Evolutionary conservation across 2,113 vertebrate genomes (phyloP).

Genomic region (Pelobates fuscus): DNA sequence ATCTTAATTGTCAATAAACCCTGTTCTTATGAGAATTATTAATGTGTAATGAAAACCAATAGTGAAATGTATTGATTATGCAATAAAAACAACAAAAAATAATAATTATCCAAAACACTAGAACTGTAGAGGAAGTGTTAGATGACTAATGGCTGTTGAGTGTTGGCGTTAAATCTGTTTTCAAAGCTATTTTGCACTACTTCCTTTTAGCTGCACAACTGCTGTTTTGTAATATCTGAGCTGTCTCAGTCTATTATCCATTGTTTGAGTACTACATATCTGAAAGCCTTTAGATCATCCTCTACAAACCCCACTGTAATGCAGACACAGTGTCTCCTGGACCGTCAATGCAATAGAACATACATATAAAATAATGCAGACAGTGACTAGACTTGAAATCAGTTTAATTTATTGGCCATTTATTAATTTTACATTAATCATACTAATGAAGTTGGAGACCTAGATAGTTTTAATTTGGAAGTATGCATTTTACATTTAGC

Average conservation of each 20-base stretch:
- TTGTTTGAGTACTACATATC: conserved; percentile 38
- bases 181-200: conserved; percentile 22
- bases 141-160: conserved; percentile 25
- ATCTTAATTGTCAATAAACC: not conserved
- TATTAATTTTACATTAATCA: conserved; percentile 42
- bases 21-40: too few species aligned
- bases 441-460: not conserved
- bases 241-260: conserved; percentile 42
- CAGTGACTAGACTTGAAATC: conserved; percentile 29
- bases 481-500: not conserved
- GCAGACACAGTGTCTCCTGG: conserved; percentile 51
- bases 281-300: conserved; percentile 33
- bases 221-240: conserved; percentile 32
- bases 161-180: conserved; percentile 14
- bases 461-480: conserved; percentile 17
- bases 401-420: conserved; percentile 27
- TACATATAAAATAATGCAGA: conserved; percentile 44
- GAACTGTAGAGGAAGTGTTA: conserved; percentile 7
- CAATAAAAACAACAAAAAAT: too few species aligned
- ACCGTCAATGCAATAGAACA: conserved; percentile 39
- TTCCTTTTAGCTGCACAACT: conserved; percentile 35
- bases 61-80: too few species aligned
- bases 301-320: conserved; percentile 21
- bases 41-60: too few species aligned
- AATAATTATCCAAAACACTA: too few species aligned